Percentiles rank a stretch among this genome's conserved stretches.
These are phyloP conservation scores for Anas platyrhynchos DNA, from an alignment of 2,113 vertebrate genomes.

Conservation along the genomic window DNA sequence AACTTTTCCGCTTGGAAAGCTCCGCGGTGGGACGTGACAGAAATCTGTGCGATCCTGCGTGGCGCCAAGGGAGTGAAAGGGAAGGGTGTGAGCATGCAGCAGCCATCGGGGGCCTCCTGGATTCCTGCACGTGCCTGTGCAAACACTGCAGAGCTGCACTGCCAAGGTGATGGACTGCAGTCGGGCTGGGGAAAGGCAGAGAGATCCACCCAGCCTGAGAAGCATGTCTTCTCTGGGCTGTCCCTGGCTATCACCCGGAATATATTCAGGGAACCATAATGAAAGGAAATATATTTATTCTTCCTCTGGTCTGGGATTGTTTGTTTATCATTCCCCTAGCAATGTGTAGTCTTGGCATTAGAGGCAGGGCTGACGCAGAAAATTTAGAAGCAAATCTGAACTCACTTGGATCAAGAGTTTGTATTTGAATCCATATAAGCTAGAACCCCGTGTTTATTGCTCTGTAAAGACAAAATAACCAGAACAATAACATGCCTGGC, in stretches of 20 bases:
- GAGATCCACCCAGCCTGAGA: neutral
- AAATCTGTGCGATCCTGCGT: neutral
- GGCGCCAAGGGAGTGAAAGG: neutral
- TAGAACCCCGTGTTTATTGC: neutral
- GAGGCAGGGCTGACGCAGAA: neutral
- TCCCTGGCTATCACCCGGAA: neutral
- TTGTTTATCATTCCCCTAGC: neutral
- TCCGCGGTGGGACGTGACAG: rapidly evolving
- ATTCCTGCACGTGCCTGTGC: rapidly evolving
- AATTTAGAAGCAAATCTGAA: neutral
- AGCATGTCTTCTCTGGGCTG: neutral
- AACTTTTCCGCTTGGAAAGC: neutral
- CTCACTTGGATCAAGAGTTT: neutral
- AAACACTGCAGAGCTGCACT: rapidly evolving
- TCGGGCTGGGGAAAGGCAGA: rapidly evolving
- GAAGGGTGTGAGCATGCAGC: neutral
- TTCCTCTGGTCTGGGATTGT: neutral
- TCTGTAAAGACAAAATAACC: neutral
- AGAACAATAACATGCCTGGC: neutral
- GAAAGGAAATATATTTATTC: neutral
- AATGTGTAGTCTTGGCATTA: neutral
- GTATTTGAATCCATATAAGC: neutral
- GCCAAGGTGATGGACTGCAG: neutral
- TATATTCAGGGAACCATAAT: neutral
- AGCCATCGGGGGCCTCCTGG: neutral